Evolutionary conservation across 2,113 vertebrate genomes (phyloP).

Genomic region (Motacilla alba): DNA sequence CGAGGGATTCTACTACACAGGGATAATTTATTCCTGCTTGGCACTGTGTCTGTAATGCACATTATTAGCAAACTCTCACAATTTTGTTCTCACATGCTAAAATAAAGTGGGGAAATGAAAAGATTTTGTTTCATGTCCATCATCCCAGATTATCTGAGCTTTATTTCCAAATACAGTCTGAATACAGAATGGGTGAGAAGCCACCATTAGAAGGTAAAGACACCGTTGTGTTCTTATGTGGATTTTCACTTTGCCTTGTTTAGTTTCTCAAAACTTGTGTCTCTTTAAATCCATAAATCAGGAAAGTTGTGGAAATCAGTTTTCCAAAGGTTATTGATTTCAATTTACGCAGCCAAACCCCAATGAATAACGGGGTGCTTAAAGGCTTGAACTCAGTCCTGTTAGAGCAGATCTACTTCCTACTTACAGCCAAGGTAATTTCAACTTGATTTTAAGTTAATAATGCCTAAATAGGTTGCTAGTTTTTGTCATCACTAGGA

Average conservation of each 20-base stretch:
- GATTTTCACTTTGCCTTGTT: background rate
- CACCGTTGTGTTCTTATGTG: background rate
- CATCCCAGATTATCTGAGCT: background rate
- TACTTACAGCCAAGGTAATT: background rate
- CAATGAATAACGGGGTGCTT: background rate
- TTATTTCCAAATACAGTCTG: background rate
- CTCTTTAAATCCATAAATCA: background rate
- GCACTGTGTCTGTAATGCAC: background rate
- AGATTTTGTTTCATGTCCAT: background rate
- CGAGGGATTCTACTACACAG: background rate
- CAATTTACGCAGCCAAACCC: background rate
- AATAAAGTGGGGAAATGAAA: background rate
- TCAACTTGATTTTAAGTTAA: background rate
- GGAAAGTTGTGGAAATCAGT: background rate
- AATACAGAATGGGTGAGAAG: background rate
- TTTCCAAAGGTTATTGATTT: background rate
- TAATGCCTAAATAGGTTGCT: background rate
- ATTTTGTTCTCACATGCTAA: background rate
- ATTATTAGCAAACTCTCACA: background rate
- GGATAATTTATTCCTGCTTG: background rate
- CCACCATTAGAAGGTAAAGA: background rate
- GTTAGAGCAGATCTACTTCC: background rate
- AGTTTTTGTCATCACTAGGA: background rate
- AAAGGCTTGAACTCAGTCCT: background rate
- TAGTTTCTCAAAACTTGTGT: background rate